These are phyloP conservation scores for Scaptodrosophila latifasciaeformis DNA, from an alignment of 2,888 invertebrate genomes.

Conservation along the genomic window DNA sequence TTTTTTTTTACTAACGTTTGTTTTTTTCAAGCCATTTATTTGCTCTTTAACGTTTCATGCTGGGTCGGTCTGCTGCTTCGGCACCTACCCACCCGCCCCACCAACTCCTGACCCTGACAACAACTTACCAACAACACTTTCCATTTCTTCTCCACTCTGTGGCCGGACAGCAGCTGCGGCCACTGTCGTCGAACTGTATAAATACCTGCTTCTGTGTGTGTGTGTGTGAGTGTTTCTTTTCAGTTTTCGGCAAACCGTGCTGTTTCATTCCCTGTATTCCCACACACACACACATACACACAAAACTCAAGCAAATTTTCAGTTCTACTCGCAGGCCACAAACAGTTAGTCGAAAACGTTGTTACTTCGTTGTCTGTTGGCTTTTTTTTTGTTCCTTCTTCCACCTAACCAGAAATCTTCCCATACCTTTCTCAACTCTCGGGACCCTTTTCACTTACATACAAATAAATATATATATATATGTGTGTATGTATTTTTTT, in stretches of 20 bases:
- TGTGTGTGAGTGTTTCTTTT: slow-evolving; percentile 39
- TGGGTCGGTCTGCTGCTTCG: background rate
- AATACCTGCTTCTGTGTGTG: slow-evolving; percentile 4
- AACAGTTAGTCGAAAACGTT: slow-evolving; percentile 56
- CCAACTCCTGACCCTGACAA: background rate
- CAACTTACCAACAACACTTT: too few relatives aligned
- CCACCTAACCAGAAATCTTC: too few relatives aligned
- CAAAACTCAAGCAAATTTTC: too few relatives aligned
- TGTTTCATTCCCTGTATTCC: slow-evolving; percentile 34
- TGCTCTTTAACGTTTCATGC: slow-evolving; percentile 57
- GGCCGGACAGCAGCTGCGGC: background rate
- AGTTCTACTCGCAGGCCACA: slow-evolving; percentile 40
- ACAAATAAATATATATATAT: too few relatives aligned
- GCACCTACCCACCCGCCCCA: background rate
- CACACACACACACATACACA: slow-evolving; percentile 11
- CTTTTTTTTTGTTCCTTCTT: too few relatives aligned
- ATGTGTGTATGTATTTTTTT: too few relatives aligned
- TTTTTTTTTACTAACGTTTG: too few relatives aligned
- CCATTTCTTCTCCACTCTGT: background rate
- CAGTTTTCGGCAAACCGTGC: slow-evolving; percentile 35
- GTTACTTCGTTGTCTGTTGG: too few relatives aligned
- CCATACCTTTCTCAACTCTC: too few relatives aligned
- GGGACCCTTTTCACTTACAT: too few relatives aligned
- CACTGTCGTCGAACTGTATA: too few relatives aligned
- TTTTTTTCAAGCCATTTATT: slow-evolving; percentile 59